Evolutionary conservation across 2,888 invertebrate genomes (phyloP).

Genomic region (Nemapogon koenigi): DNA sequence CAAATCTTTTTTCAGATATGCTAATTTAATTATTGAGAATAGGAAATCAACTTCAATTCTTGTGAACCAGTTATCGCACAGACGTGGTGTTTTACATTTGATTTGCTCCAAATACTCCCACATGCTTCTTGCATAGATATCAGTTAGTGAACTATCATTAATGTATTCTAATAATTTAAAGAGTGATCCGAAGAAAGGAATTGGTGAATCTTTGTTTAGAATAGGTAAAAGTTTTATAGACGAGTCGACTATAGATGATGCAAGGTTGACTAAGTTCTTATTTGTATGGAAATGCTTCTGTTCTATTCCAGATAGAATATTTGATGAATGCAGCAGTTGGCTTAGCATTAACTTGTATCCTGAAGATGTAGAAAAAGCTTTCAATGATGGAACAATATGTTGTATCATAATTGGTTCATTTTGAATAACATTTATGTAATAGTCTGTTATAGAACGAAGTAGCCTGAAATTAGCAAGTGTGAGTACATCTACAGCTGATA

Average conservation of each 20-base stretch:
- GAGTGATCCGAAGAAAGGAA: slow-evolving; percentile 45
- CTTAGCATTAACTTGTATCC: slow-evolving; percentile 29
- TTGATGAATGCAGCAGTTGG: slow-evolving; percentile 41
- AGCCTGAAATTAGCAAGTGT: slow-evolving; percentile 47
- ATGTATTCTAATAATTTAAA: slow-evolving; percentile 35
- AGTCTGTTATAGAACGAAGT: slow-evolving; percentile 40
- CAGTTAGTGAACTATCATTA: slow-evolving; percentile 35
- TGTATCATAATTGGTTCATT: neutral
- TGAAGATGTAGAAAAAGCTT: neutral
- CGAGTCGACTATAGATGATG: slow-evolving; percentile 34
- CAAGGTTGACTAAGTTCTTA: slow-evolving; percentile 42
- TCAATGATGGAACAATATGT: slow-evolving; percentile 15
- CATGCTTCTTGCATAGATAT: slow-evolving; percentile 38
- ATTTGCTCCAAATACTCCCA: slow-evolving; percentile 46
- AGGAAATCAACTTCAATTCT: slow-evolving; percentile 67
- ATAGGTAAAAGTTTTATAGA: slow-evolving; percentile 42
- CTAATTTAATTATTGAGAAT: slow-evolving; percentile 53
- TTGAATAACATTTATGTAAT: slow-evolving; percentile 34
- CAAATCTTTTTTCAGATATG: slow-evolving; percentile 16
- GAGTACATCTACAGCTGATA: too few relatives aligned
- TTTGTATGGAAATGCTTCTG: slow-evolving; percentile 31
- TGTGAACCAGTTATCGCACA: slow-evolving; percentile 68
- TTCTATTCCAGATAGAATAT: slow-evolving; percentile 43
- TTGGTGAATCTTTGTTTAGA: slow-evolving; percentile 36
- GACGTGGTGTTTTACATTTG: slow-evolving; percentile 31